Evolutionary conservation across 2,113 vertebrate genomes (phyloP).

Genomic region (Emydocephalus ijimae): DNA sequence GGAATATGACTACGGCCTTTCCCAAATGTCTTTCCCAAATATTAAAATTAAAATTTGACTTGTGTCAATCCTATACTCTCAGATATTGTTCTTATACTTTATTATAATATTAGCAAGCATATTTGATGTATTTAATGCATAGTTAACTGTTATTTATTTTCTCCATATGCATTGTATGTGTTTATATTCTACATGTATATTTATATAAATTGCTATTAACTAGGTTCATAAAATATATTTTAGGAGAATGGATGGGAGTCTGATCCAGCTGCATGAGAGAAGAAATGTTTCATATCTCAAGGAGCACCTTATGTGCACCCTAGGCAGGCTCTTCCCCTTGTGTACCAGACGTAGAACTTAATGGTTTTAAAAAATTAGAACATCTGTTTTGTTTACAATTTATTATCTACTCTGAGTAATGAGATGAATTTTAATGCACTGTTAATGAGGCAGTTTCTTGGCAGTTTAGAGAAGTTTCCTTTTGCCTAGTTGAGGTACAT

Average conservation of each 20-base stretch:
- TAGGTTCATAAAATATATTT: constrained; percentile 63
- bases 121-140: constrained; percentile 33
- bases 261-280: constrained; percentile 65
- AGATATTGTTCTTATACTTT: constrained; percentile 20
- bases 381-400: constrained; percentile 68
- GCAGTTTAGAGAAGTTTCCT: constrained; percentile 41
- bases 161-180: constrained; percentile 49
- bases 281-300: constrained; percentile 65
- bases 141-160: constrained; percentile 60
- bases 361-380: constrained; percentile 65
- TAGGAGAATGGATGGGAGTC: constrained; percentile 50
- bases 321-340: constrained; percentile 38
- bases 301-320: constrained; percentile 63
- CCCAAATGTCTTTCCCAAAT: not conserved
- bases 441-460: constrained; percentile 52
- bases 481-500: not conserved
- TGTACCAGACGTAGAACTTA: constrained; percentile 52
- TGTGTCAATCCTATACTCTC: constrained; percentile 6
- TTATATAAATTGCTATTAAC: constrained; percentile 61
- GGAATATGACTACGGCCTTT: not conserved
- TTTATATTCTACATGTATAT: constrained; percentile 47
- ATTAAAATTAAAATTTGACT: not conserved
- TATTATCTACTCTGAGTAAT: constrained; percentile 67
- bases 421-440: constrained; percentile 62
- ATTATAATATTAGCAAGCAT: constrained; percentile 17